Evolutionary conservation across 2,888 invertebrate species (phyloP), one percentile per base, ranked within the genome.

Genomic region (Sympetrum striolatum): DNA sequence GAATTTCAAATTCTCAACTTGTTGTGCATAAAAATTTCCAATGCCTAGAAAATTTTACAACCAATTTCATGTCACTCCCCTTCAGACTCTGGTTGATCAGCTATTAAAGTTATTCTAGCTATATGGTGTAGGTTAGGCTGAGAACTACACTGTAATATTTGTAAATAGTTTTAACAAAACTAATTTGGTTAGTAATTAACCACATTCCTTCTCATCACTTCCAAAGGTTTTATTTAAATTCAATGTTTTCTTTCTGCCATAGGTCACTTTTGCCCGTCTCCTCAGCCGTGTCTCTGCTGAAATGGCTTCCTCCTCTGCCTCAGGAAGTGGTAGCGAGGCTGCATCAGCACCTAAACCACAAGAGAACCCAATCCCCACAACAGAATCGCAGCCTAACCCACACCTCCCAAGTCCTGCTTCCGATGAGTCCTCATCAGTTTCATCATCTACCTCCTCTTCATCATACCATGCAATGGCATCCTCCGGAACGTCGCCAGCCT

Each of bases 281-380:
- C 93, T 97, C 37, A 97, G 96, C 93, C 96, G 96, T 94, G 96
- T 97, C 8, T 96, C 96, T 18, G 96, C 96, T 14, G 97, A 97
- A 94, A 96, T 97, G 96, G 96, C 96, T 92, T 96, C 96, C 0
- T 96, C 96, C 91, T 96, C 96, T 80, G 90, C 93, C 93, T 44
- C 90, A 35, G 48, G 91, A 31, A 79, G 90, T 82, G 90, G 81
- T 10, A 97, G 97, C 90, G 95, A 97, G 92, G 97, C 97, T 4
- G 94, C 94, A 0, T 94, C 94, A 5, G 91, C 93, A 25, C 93
- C 94, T 37, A 86, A 35, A 86, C 35, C 86, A 0, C 64, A 58
- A 37, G 86, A 86, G 22, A 97, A 97, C 6, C 96, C 96, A 8
- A 95, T 96, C 90, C 96, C 96, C 22, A 95, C 95, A 18, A 35